Evolutionary conservation across 2,888 invertebrate species (phyloP).

Genomic region (Noctua pronuba): DNA sequence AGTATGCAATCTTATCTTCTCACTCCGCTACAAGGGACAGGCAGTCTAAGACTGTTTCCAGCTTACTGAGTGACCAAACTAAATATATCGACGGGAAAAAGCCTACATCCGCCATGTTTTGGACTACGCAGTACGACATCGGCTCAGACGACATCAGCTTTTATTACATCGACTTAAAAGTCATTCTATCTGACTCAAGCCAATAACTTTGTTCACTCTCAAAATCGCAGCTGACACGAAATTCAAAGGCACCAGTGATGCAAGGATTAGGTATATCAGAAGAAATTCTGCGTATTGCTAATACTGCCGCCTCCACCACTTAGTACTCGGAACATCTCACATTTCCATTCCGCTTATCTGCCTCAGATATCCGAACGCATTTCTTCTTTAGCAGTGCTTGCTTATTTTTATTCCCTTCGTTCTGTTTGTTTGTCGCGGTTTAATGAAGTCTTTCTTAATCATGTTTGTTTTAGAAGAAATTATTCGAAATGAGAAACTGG

Average conservation of each 20-base stretch:
- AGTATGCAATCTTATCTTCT: too few relatives aligned
- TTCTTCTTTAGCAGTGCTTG: constrained; percentile 74
- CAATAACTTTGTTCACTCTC: background rate
- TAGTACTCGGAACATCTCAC: constrained; percentile 66
- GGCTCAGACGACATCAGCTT: background rate
- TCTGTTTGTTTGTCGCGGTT: constrained; percentile 64
- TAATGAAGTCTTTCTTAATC: constrained; percentile 59
- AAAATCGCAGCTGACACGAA: background rate
- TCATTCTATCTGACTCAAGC: background rate
- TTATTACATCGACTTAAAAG: background rate
- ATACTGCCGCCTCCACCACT: constrained; percentile 38
- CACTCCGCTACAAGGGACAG: too few relatives aligned
- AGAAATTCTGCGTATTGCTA: background rate
- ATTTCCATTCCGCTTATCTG: constrained; percentile 78
- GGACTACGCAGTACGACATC: background rate
- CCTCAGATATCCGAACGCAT: constrained; percentile 76
- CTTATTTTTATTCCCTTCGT: constrained; percentile 73
- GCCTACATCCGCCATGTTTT: background rate
- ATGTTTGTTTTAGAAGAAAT: constrained; percentile 30
- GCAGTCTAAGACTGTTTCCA: background rate
- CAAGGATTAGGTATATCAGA: background rate
- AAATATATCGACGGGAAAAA: background rate
- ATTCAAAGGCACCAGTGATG: background rate
- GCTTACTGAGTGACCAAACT: background rate
- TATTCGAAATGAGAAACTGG: background rate